These are phyloP conservation scores for Pyrgus malvae DNA, from an alignment of 2,888 invertebrate genomes.

Conservation along the genomic window DNA sequence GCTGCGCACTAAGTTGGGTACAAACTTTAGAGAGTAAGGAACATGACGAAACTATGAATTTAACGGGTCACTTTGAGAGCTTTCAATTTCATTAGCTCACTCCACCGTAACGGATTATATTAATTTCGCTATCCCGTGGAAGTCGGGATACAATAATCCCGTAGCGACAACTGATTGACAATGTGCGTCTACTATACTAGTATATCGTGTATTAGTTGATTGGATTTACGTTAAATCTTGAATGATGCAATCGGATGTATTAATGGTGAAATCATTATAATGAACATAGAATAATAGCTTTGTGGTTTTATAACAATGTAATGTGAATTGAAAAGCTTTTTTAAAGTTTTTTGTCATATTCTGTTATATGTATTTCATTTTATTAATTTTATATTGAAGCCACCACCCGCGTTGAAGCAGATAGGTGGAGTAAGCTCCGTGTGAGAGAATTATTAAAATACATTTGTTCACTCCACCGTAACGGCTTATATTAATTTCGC, in stretches of 20 bases:
- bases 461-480: slow-evolving; percentile 13
- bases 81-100: slow-evolving; percentile 18
- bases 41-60: slow-evolving; percentile 7
- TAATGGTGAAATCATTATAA: no score
- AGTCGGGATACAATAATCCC: slow-evolving; percentile 6
- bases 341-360: no score
- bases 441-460: no score
- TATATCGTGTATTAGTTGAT: not conserved
- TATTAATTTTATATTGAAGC: no score
- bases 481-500: slow-evolving; percentile 10
- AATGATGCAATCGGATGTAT: not conserved
- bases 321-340: no score
- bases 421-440: no score
- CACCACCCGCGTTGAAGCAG: no score
- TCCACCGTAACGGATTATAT: slow-evolving; percentile 17
- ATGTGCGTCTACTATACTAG: not conserved
- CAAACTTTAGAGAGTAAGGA: slow-evolving; percentile 4
- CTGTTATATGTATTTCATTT: no score
- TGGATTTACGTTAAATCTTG: slow-evolving; percentile 5
- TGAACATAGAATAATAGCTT: no score
- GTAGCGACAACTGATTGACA: slow-evolving; percentile 4
- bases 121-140: slow-evolving; percentile 4
- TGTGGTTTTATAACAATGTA: no score
- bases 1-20: slow-evolving; percentile 3
- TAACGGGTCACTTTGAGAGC: slow-evolving; percentile 12